phyloP scores from a whole-genome alignment of 23 tunicate genomes.

The Styela clava region DNA sequence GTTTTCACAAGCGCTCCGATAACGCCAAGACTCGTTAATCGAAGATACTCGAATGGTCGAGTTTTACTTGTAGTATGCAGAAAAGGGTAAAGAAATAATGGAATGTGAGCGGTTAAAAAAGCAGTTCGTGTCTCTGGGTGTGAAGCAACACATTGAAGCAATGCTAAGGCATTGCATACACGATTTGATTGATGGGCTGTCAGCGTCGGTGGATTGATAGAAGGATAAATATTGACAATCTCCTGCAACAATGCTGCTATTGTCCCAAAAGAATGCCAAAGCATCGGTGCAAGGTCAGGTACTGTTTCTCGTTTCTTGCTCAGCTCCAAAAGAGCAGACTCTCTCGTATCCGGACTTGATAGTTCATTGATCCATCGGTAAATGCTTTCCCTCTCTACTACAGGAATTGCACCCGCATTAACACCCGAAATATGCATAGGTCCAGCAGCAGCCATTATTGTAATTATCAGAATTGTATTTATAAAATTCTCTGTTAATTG shows the following conservation, averaged over 20 bases:
- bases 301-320: constrained; percentile 95
- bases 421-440: constrained; percentile 2
- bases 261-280: constrained; percentile 99
- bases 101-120: constrained; percentile 95
- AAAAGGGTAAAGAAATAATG: constrained; percentile 92
- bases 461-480: not conserved
- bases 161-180: constrained; percentile 95
- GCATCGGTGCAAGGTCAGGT: constrained; percentile 96
- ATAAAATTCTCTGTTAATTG: too few species aligned
- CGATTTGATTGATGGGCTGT: constrained; percentile 93
- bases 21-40: constrained; percentile 93
- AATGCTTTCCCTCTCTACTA: constrained; percentile 86
- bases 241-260: constrained; percentile 79
- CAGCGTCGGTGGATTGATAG: constrained; percentile 87
- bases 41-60: constrained; percentile 88
- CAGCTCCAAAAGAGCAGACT: constrained; percentile 87
- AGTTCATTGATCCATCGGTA: constrained; percentile 99
- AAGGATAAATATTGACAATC: constrained; percentile 93
- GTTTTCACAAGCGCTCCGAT: constrained; percentile 98
- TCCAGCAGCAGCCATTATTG: constrained; percentile 19
- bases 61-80: constrained; percentile 94
- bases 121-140: constrained; percentile 95
- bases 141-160: constrained; percentile 97
- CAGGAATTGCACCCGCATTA: constrained; percentile 52
- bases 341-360: constrained; percentile 92